Evolutionary conservation across 2,797 vertebrate genomes (phyloP).

Genomic region (Neosalanx taihuensis): DNA sequence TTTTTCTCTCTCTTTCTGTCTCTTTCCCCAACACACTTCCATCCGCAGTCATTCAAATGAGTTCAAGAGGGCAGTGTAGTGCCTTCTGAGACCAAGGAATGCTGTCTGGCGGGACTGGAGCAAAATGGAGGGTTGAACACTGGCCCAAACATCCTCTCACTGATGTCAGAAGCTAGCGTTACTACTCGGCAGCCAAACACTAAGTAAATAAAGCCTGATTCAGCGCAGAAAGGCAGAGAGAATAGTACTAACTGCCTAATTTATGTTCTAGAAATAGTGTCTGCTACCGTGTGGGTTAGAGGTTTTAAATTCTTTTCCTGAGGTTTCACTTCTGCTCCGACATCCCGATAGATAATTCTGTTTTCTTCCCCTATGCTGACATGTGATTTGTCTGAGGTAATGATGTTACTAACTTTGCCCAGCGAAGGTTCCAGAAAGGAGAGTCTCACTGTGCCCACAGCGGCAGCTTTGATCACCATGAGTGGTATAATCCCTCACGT

Average conservation of each 20-base stretch:
- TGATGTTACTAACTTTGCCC: conserved; percentile 19
- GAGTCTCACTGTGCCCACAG: conserved; percentile 12
- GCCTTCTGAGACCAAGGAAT: conserved; percentile 57
- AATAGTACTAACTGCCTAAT: not conserved
- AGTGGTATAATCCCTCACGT: conserved; percentile 32
- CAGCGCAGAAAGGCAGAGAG: not conserved
- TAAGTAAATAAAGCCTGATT: not conserved
- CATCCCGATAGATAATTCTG: not conserved
- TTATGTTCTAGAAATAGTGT: too few relatives aligned
- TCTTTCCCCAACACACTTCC: not conserved
- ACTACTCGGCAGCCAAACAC: not conserved
- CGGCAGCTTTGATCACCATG: conserved; percentile 38
- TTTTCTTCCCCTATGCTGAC: not conserved
- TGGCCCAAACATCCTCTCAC: not conserved
- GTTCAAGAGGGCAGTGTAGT: conserved; percentile 65
- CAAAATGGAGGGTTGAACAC: conserved; percentile 26
- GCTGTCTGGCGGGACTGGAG: conserved; percentile 55
- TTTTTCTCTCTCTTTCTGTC: conserved; percentile 12
- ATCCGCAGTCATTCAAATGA: conserved; percentile 35
- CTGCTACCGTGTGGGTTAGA: not conserved
- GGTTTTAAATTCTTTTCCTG: not conserved
- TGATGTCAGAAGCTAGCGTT: not conserved
- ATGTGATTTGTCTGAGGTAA: conserved; percentile 5
- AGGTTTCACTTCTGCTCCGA: not conserved
- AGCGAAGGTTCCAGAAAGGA: conserved; percentile 10